These are phyloP conservation scores for Pomatostomus ruficeps DNA, from an alignment of 2,113 vertebrate genomes.

Conservation along the genomic window DNA sequence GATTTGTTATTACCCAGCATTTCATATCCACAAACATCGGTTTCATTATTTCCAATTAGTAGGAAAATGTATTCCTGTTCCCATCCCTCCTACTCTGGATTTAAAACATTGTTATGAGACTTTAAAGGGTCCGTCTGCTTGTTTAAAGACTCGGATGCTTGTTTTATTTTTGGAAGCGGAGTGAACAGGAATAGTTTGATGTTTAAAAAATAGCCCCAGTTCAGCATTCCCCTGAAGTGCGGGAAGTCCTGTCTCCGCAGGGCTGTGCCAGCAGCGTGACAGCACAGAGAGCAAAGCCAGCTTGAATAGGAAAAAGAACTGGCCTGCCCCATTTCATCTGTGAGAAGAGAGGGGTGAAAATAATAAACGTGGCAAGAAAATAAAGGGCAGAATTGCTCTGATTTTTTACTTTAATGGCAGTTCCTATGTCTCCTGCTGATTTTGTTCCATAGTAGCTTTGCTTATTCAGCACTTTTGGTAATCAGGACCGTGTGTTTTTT, in stretches of 20 bases:
- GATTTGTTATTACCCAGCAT: neutral
- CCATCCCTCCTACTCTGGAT: neutral
- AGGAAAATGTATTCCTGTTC: neutral
- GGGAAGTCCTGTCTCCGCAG: conserved; percentile 19
- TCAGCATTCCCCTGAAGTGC: conserved; percentile 25
- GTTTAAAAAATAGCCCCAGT: conserved; percentile 25
- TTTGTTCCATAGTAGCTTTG: neutral
- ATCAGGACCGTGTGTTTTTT: neutral
- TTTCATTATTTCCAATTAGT: neutral
- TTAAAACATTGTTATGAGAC: conserved; percentile 19
- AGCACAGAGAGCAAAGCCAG: neutral
- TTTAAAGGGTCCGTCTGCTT: neutral
- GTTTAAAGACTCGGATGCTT: neutral
- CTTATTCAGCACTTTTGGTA: neutral
- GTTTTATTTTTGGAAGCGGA: conserved; percentile 48
- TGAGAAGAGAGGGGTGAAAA: conserved; percentile 17
- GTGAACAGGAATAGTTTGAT: conserved; percentile 36
- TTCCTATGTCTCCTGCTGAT: neutral
- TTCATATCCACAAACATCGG: neutral
- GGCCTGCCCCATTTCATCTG: neutral
- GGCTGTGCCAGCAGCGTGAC: conserved; percentile 23
- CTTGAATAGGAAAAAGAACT: neutral
- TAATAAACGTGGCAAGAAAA: neutral
- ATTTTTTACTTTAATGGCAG: neutral
- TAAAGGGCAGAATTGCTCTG: neutral